Evolutionary conservation across 2,113 vertebrate genomes (phyloP).

Genomic region (Jaculus jaculus): DNA sequence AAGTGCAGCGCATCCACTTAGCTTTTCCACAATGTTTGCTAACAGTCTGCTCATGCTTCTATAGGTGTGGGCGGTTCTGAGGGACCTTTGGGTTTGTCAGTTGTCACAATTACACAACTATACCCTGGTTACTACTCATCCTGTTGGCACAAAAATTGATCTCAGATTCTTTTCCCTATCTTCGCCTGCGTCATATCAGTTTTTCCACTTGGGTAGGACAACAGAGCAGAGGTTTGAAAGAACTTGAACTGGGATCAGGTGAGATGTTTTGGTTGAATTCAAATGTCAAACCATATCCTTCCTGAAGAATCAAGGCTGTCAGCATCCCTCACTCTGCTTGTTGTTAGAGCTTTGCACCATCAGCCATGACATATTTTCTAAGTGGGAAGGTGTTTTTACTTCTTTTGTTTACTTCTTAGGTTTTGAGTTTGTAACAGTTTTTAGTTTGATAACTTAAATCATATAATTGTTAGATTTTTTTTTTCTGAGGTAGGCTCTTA

Average conservation of each 20-base stretch:
- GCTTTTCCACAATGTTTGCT: neutral
- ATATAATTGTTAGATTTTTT: neutral
- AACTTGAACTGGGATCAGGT: neutral
- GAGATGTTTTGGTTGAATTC: slow-evolving; percentile 18
- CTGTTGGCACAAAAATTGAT: neutral
- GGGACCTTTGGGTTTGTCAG: neutral
- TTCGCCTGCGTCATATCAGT: neutral
- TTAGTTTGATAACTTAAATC: neutral
- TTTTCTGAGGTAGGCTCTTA: too few relatives aligned
- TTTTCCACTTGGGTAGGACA: neutral
- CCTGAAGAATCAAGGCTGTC: slow-evolving; percentile 32
- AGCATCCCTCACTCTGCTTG: neutral
- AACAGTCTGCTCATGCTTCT: neutral
- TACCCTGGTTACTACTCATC: neutral
- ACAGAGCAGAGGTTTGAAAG: neutral
- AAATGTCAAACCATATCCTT: slow-evolving; percentile 74
- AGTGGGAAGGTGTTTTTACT: neutral
- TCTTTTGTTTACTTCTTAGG: neutral
- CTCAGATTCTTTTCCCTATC: neutral
- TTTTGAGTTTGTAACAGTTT: neutral
- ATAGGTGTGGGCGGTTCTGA: neutral
- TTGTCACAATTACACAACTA: neutral
- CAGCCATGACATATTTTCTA: slow-evolving; percentile 14
- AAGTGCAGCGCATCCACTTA: neutral
- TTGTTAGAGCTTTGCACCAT: neutral